Percentiles rank a stretch among this genome's conserved stretches.
Evolutionary conservation across 2,113 vertebrate genomes (phyloP).

Genomic region (Progne subis): DNA sequence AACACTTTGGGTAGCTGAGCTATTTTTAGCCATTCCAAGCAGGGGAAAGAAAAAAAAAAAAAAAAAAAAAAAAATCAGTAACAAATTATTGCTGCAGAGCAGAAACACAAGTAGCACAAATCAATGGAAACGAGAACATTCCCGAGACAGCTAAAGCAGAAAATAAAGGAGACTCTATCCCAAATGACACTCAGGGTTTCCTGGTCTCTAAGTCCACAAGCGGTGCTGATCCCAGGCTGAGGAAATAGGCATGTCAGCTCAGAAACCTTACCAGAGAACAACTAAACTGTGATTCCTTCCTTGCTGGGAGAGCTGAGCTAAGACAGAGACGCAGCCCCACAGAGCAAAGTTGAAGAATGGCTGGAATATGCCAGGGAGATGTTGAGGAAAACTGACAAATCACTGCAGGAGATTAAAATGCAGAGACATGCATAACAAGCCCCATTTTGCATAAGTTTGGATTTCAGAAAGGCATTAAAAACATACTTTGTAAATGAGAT

Average conservation of each 20-base stretch:
- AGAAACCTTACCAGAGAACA: neutral
- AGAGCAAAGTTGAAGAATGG: constrained; percentile 6
- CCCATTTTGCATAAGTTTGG: constrained; percentile 15
- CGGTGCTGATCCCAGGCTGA: neutral
- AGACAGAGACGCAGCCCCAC: neutral
- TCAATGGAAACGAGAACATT: neutral
- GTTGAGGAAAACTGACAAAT: constrained; percentile 28
- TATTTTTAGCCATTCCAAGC: constrained; percentile 30
- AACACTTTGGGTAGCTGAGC: neutral
- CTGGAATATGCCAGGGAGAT: neutral
- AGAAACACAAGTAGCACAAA: neutral
- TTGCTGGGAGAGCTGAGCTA: neutral
- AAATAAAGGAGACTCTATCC: neutral
- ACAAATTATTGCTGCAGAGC: neutral
- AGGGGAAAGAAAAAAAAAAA: neutral
- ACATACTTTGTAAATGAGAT: constrained; percentile 49
- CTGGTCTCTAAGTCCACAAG: neutral
- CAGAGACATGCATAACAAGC: neutral
- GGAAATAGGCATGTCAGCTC: neutral
- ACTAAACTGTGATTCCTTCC: neutral
- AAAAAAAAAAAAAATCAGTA: neutral
- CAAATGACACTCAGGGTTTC: accelerated
- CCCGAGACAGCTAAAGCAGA: neutral
- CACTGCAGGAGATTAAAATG: constrained; percentile 64
- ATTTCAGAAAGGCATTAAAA: constrained; percentile 46